These are phyloP conservation scores for Melanotaenia duboulayi DNA, from an alignment of 2,113 vertebrate species.

Conservation along the genomic window DNA sequence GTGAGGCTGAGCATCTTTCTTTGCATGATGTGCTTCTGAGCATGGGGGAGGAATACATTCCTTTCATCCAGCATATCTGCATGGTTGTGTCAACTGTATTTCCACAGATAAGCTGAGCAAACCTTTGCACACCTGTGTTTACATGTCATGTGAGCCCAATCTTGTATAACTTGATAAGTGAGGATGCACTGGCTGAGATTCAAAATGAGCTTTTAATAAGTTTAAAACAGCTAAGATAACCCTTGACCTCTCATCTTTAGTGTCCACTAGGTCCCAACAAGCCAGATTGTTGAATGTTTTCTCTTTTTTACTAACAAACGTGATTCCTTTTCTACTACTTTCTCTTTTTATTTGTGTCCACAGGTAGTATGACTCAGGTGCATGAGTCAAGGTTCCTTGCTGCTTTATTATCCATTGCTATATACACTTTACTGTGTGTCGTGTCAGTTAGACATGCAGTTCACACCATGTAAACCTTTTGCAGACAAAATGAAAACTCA, in stretches of 20 bases:
- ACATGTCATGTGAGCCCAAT: slow-evolving; percentile 33
- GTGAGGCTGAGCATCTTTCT: slow-evolving; percentile 1
- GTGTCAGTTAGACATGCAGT: neutral
- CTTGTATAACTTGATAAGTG: slow-evolving; percentile 32
- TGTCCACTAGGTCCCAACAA: neutral
- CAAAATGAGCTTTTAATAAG: slow-evolving; percentile 30
- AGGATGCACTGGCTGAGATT: slow-evolving; percentile 20
- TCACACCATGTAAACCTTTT: neutral
- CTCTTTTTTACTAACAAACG: neutral
- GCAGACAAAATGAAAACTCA: neutral
- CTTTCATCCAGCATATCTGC: slow-evolving; percentile 43
- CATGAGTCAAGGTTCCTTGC: slow-evolving; percentile 9
- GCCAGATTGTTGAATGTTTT: neutral
- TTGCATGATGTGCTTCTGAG: slow-evolving; percentile 14
- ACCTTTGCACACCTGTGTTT: slow-evolving; percentile 19
- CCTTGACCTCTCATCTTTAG: slow-evolving; percentile 22
- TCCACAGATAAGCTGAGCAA: slow-evolving; percentile 52
- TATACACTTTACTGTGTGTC: neutral
- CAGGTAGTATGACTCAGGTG: neutral
- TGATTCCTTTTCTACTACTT: slow-evolving; percentile 6
- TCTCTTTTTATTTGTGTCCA: slow-evolving; percentile 19
- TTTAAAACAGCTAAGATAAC: slow-evolving; percentile 25
- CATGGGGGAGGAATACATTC: slow-evolving; percentile 22
- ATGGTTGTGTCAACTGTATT: slow-evolving; percentile 29
- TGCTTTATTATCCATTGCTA: neutral